These are phyloP conservation scores for Montipora sp. DNA, from an alignment of 64 coral and sea anemone species.

Conservation along the genomic window DNA sequence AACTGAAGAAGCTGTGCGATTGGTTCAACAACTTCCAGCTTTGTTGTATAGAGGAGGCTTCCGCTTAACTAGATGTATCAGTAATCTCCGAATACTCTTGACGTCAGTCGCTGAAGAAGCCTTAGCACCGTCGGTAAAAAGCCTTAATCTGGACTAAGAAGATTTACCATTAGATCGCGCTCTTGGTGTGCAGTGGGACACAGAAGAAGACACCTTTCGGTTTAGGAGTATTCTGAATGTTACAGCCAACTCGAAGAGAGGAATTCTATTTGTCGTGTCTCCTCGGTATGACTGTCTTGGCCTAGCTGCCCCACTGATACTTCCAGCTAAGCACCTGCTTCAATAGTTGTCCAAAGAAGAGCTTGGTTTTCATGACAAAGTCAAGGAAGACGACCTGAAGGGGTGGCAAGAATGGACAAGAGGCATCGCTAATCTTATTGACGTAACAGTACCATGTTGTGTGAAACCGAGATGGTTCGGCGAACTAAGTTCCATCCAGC, in stretches of 20 bases:
- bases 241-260: background rate
- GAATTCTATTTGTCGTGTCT: background rate
- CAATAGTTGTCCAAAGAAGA: background rate
- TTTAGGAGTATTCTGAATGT: background rate
- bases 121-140: slow-evolving; percentile 10
- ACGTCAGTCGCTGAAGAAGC: background rate
- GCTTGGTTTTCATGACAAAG: background rate
- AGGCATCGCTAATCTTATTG: too few relatives aligned
- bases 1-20: too few relatives aligned
- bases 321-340: background rate
- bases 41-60: too few relatives aligned
- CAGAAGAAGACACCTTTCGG: background rate
- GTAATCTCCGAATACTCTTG: background rate
- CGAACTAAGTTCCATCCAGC: too few relatives aligned
- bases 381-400: too few relatives aligned
- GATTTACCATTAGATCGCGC: slow-evolving; percentile 20
- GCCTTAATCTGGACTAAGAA: background rate
- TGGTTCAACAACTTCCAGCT: too few relatives aligned
- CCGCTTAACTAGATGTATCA: too few relatives aligned
- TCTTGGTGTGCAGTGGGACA: slow-evolving; percentile 34
- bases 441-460: too few relatives aligned
- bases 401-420: too few relatives aligned
- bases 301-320: background rate
- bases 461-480: too few relatives aligned
- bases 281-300: background rate